Base-by-base conservation (phyloP, 92 coral and sea anemone species). In the Bergia puertoricense region DNA sequence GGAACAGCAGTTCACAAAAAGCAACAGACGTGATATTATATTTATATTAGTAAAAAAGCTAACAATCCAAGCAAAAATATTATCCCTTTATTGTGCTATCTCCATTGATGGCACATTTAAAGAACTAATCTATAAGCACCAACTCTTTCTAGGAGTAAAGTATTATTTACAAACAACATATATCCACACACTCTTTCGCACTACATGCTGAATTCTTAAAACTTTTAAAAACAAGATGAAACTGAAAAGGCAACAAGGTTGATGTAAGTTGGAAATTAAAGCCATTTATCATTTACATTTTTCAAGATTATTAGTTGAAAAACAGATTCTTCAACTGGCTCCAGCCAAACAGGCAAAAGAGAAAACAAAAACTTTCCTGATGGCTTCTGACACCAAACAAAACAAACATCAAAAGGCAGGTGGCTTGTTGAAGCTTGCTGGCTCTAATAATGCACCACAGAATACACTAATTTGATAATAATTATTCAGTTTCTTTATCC, bases 361-460 rank as follows among this genome's bases (percentile, higher is more conserved):
- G 16, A 8, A 30, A 79, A 8, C 23, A 1, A 50, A 46, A 46
- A 45, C 14, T 7, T 79, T 10, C 43, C 2, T 79, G 67, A 40
- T 68, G 71, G 54, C 79, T 46, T 48, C 57, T 80, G 65, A 57
- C 30, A 4, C 80, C 51, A 76, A 76, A 76, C 51, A 76, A 76
- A 84, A 84, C 67, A 84, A 68, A 43, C 66, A 40, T 43, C 39
- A 43, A 68, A 62, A 69, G 22, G 77, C 86, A 68, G 86, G 86
- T 83, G 86, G 86, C 78, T 83, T 83, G 23, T 11, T 3, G 38
- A 83, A 15, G 71, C 84, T 45, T 71, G 79, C 43, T 44, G 77
- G 43, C 62, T 14, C 43, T 43, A 68, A 22, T 5, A 82, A 20
- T 22, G 39, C 69, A 20, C 69, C 69, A 62, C 30, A 62, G 69